Percentiles rank a stretch among this genome's conserved stretches.
These are phyloP conservation scores for Calephelis perditalis DNA, from an alignment of 2,888 invertebrate genomes.

Conservation along the genomic window DNA sequence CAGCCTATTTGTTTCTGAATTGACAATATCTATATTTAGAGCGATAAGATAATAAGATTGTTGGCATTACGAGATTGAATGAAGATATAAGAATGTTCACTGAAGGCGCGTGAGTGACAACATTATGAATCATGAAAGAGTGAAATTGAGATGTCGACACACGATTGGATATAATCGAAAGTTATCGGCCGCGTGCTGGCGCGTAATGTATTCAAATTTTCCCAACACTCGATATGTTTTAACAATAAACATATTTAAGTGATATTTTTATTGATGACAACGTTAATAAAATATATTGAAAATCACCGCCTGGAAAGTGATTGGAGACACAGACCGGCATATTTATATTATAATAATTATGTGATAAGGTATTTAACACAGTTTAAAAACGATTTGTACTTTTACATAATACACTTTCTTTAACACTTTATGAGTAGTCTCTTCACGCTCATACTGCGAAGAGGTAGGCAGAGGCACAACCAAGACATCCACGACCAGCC, in stretches of 20 bases:
- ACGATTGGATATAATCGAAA: slow-evolving; percentile 51
- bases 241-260: not conserved
- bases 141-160: slow-evolving; percentile 38
- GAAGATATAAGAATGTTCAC: not conserved
- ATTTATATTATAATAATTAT: too few relatives aligned
- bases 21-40: not conserved
- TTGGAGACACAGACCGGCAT: too few relatives aligned
- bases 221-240: not conserved
- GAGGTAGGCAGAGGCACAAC: too few relatives aligned
- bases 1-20: too few relatives aligned
- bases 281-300: not conserved
- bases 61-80: not conserved
- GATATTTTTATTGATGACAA: not conserved
- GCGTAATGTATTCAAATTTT: slow-evolving; percentile 27
- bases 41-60: not conserved
- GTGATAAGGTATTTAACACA: too few relatives aligned
- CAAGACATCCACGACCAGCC: too few relatives aligned
- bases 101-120: not conserved
- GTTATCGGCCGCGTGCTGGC: slow-evolving; percentile 35
- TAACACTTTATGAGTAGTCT: too few relatives aligned
- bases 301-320: not conserved
- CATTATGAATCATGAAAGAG: slow-evolving; percentile 36
- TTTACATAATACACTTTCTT: too few relatives aligned
- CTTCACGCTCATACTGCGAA: too few relatives aligned
- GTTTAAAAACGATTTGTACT: too few relatives aligned